Evolutionary conservation across 2,113 vertebrate species (phyloP).

Genomic region (Camelus dromedarius): DNA sequence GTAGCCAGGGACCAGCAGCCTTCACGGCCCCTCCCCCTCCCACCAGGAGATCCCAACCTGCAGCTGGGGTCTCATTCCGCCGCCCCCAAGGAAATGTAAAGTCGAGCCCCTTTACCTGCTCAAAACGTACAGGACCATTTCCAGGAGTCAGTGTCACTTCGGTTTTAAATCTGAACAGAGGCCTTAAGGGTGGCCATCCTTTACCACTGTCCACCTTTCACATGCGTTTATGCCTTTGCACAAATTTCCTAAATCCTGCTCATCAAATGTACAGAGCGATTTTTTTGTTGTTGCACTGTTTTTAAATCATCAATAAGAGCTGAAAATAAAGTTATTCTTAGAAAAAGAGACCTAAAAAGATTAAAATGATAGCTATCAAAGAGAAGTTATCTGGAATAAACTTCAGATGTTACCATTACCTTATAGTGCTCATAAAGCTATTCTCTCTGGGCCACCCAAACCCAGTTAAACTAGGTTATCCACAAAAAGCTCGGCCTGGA

Average conservation of each 20-base stretch:
- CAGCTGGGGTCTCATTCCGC: not conserved
- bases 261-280: not conserved
- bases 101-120: no score
- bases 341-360: not conserved
- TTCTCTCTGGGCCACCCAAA: not conserved
- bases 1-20: rapidly evolving
- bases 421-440: not conserved
- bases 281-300: not conserved
- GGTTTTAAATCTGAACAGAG: not conserved
- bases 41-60: not conserved
- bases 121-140: not conserved
- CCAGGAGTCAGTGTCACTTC: not conserved
- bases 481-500: not conserved
- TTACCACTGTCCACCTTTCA: not conserved
- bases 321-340: not conserved
- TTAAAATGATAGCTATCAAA: not conserved
- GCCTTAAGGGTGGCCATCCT: not conserved
- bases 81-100: not conserved
- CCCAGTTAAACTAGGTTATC: no score
- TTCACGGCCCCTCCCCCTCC: not conserved
- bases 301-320: not conserved
- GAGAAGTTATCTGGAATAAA: not conserved
- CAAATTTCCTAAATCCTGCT: not conserved
- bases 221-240: not conserved
- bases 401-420: not conserved